Evolutionary conservation across 2,888 invertebrate genomes (phyloP), one percentile per base, ranked within the genome.

Genomic region (Hermodice carunculata): DNA sequence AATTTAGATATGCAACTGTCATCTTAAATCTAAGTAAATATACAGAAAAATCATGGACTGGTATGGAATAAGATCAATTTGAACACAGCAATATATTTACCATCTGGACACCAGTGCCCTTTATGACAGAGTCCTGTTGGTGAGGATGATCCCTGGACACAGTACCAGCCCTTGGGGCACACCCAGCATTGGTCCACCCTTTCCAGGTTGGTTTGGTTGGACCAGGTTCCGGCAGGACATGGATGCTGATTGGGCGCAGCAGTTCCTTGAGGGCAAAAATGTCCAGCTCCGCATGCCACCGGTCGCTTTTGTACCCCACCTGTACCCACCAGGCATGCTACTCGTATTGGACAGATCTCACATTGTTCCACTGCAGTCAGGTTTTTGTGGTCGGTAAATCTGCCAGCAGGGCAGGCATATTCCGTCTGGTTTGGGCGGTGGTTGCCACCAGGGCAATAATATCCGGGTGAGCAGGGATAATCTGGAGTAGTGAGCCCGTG

Each of bases 371-470:
- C 70, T 24, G 74, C 73, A 0, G 84, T 83, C 43, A 82, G 74
- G 67, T 83, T 84, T 58, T 75, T 75, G 62, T 71, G 77, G 73
- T 84, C 75, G 6, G 81, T 84, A 65, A 67, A 83, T 0, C 73
- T 77, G 1, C 84, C 83, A 11, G 82, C 78, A 1, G 83, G 83
- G 51, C 84, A 84, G 4, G 79, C 78, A 69, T 79, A 77, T 44
- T 79, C 81, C 8, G 77, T 72, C 63, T 82, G 81, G 64, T 80
- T 80, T 19, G 77, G 77, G 3, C 70, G 66, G 48, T 71, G 67
- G 64, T 82, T 84, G 4, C 80, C 81, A 4, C 78, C 80, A 0
- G 82, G 83, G 64, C 84, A 84, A 72, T 80, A 84, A 70, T 82
- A 80, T 0, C 84, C 84, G 11, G 80, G 79, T 11, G 77, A 74